A percentile compares a stretch with the other conserved stretches of the same genome.
These are phyloP conservation scores for Pampus argenteus DNA, from an alignment of 2,797 vertebrate species.

Conservation along the genomic window DNA sequence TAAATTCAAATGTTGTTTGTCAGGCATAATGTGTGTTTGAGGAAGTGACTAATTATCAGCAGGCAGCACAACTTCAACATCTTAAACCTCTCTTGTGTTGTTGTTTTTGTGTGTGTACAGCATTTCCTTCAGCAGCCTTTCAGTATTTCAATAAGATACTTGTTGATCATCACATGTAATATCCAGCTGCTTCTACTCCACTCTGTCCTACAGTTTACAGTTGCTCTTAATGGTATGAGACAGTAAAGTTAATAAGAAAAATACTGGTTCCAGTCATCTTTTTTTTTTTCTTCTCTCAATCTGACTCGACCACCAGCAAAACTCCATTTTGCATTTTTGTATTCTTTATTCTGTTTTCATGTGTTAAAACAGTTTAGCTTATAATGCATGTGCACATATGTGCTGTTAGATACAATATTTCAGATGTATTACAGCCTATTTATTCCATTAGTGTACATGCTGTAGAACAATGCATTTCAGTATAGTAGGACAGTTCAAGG, in stretches of 20 bases:
- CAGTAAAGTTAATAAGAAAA: constrained; percentile 49
- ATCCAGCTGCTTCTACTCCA: constrained; percentile 32
- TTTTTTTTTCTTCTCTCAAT: neutral
- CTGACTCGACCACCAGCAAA: neutral
- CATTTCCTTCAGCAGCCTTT: constrained; percentile 13
- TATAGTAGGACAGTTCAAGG: constrained; percentile 23
- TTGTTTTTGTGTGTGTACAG: constrained; percentile 1
- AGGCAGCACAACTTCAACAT: neutral
- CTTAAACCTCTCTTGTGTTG: neutral
- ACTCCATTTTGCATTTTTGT: neutral
- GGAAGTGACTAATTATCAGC: neutral
- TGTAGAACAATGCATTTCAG: constrained; percentile 1
- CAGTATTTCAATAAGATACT: neutral
- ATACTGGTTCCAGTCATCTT: neutral
- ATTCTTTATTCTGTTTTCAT: too few species aligned
- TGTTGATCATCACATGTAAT: constrained; percentile 21
- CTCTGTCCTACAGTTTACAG: constrained; percentile 1
- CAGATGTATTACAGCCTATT: neutral
- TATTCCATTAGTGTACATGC: neutral
- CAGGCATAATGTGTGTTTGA: neutral
- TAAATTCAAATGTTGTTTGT: constrained; percentile 44
- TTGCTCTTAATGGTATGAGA: constrained; percentile 34
- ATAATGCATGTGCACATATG: neutral
- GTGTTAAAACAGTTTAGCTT: neutral
- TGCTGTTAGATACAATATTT: neutral